Evolutionary conservation across 1,140 invertebrate genomes (phyloP), one percentile per base, ranked within the genome.

Genomic region (Drosophila micromelanica): DNA sequence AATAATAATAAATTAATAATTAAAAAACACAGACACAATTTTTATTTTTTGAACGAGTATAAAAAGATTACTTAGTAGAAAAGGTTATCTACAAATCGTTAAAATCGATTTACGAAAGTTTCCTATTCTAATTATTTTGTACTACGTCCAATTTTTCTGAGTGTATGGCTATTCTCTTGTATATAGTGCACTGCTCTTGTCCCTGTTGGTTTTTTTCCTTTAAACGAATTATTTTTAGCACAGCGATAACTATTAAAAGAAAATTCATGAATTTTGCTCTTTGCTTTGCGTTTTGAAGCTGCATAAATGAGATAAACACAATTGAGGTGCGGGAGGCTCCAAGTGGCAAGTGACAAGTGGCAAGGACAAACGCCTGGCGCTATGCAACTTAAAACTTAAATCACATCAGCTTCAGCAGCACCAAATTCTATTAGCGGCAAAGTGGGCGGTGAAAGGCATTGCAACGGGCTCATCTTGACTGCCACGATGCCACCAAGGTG

Each of bases 191-290:
- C 43, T 23, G 45, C 13, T 59, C 54, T 46, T 35, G 52, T 63
- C 56, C 38, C 48, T 52, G 43, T 45, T 35, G 77, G 70, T 78
- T 76, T 82, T 74, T 78, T 82, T 79, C 60, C n/a, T 68, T 80
- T 80, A 80, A 86, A 75, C 69, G 80, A 82, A 73, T 67, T 86
- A 85, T 87, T 85, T 85, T 80, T 86, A 87, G 82, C 78, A 46
- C 45, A 52, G 64, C 74, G 78, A 78, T 78, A 85, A 67, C 62
- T 72, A 72, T 85, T 87, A 87, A 87, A 81, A 87, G 82, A 78
- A 85, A 81, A 85, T 76, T 85, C 78, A 85, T 87, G 82, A 72
- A 76, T 81, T 85, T 87, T 73, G 69, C 73, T 56, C 20, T 73
- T 27, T 3, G 23, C 23, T 1, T 27, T 27, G 68, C 77, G 71